Evolutionary conservation across 2,888 invertebrate species (phyloP).

Genomic region (Cryptus armator): DNA sequence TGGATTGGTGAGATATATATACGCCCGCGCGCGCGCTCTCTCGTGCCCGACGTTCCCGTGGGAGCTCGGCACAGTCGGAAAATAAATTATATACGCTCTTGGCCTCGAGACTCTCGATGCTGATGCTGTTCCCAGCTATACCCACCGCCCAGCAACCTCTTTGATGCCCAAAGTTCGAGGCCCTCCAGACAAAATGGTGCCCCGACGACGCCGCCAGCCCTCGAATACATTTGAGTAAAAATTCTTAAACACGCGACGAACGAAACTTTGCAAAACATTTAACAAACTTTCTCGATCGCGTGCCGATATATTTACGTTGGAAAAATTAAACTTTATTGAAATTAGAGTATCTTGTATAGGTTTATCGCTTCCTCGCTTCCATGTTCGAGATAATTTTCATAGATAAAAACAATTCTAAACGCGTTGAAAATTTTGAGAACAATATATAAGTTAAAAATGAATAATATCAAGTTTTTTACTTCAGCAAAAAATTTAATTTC

Average conservation of each 20-base stretch:
- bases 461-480: background rate
- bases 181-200: constrained; percentile 79
- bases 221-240: constrained; percentile 43
- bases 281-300: constrained; percentile 27
- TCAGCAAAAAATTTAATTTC: background rate
- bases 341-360: no score
- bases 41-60: constrained; percentile 67
- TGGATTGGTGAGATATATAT: constrained; percentile 53
- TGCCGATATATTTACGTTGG: constrained; percentile 43
- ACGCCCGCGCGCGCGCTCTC: constrained; percentile 40
- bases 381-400: background rate
- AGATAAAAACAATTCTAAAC: background rate
- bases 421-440: background rate
- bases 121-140: constrained; percentile 11
- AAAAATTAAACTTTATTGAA: constrained; percentile 14
- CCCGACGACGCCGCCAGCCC: constrained; percentile 52
- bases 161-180: constrained; percentile 71
- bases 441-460: background rate
- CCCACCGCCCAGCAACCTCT: constrained; percentile 41
- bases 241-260: constrained; percentile 42
- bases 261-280: constrained; percentile 46
- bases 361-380: background rate
- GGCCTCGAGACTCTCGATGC: constrained; percentile 58
- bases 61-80: constrained; percentile 74
- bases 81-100: constrained; percentile 81